Percentiles rank a stretch among this genome's conserved stretches.
These are phyloP conservation scores for Mobula hypostoma DNA, from an alignment of 2,113 vertebrate species.

Conservation along the genomic window DNA sequence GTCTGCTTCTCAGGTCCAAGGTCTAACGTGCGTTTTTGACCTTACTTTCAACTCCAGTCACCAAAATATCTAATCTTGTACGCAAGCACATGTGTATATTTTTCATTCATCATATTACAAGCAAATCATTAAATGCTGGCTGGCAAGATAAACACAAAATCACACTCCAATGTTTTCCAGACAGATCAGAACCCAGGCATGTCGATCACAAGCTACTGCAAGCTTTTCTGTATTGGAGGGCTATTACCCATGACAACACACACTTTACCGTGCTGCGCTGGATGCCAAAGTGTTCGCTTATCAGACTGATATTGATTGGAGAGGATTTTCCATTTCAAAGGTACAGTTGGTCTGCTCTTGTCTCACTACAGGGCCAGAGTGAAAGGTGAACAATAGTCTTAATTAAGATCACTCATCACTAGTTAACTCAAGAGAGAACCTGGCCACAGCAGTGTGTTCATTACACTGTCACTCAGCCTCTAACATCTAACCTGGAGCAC, in stretches of 20 bases:
- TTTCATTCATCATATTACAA: slow-evolving; percentile 6
- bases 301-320: slow-evolving; percentile 7
- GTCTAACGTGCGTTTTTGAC: not conserved
- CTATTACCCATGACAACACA: slow-evolving; percentile 23
- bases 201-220: not conserved
- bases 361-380: not conserved
- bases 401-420: slow-evolving; percentile 28
- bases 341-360: not conserved
- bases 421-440: not conserved
- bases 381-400: slow-evolving; percentile 24
- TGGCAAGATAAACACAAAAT: slow-evolving; percentile 16
- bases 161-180: not conserved
- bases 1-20: no score
- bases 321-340: not conserved
- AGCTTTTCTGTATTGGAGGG: not conserved
- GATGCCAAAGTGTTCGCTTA: slow-evolving; percentile 14
- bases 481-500: not conserved
- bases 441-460: not conserved
- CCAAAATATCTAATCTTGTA: not conserved
- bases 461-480: not conserved
- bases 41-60: not conserved
- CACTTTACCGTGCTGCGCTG: not conserved
- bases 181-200: slow-evolving; percentile 6
- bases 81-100: not conserved
- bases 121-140: slow-evolving; percentile 2